A percentile compares a stretch with the other conserved stretches of the same genome.
Evolutionary conservation across 2,888 invertebrate genomes (phyloP).

Genomic region (Clunio marinus): DNA sequence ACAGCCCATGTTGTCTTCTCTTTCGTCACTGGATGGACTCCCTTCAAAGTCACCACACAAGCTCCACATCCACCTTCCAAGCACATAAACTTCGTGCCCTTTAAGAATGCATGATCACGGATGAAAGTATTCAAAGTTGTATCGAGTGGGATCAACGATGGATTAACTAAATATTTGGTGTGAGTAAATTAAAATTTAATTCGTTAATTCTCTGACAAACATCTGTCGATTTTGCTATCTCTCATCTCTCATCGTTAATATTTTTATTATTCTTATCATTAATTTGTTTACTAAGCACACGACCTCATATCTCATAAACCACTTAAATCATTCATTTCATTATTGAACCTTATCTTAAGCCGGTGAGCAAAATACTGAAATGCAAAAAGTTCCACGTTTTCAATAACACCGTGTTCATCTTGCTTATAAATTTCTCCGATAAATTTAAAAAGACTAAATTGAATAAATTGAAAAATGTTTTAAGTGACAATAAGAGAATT

Average conservation of each 20-base stretch:
- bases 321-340: not conserved
- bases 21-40: constrained; percentile 42
- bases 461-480: no score
- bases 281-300: no score
- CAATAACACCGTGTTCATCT: no score
- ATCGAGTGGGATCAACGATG: constrained; percentile 30
- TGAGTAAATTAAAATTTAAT: no score
- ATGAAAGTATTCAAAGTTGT: constrained; percentile 56
- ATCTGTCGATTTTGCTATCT: not conserved
- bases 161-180: constrained; percentile 29
- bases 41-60: constrained; percentile 51
- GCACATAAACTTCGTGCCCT: constrained; percentile 59
- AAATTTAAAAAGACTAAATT: no score
- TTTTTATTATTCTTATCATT: no score
- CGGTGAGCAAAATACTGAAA: not conserved
- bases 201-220: no score
- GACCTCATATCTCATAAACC: no score
- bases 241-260: not conserved
- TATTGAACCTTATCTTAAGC: not conserved
- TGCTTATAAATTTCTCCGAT: no score
- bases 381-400: constrained; percentile 36
- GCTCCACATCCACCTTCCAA: constrained; percentile 61
- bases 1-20: constrained; percentile 40
- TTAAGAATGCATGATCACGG: constrained; percentile 52
- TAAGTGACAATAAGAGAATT: no score